phyloP scores from a whole-genome alignment of 2,113 vertebrate genomes.

The Nesogale talazaci region DNA sequence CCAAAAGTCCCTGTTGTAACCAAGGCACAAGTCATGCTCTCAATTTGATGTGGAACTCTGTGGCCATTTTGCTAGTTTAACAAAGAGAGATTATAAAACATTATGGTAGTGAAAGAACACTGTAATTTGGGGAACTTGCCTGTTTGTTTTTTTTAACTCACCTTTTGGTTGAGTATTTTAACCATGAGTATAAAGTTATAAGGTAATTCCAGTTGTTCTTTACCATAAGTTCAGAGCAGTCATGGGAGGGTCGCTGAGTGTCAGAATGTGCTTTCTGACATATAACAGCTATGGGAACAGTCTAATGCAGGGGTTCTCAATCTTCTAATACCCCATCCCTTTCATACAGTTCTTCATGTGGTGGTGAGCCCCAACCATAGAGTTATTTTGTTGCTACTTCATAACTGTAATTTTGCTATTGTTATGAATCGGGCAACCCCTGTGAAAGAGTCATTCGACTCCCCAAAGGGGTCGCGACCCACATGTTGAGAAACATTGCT shows the following conservation, averaged over 20 bases:
- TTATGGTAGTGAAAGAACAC: not conserved
- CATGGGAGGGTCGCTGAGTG: not conserved
- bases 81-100: not conserved
- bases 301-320: no score
- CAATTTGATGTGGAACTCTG: not conserved
- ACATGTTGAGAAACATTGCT: not conserved
- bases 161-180: slow-evolving; percentile 24
- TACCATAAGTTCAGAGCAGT: not conserved
- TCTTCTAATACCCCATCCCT: no score
- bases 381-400: no score
- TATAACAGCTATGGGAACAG: not conserved
- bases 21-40: not conserved
- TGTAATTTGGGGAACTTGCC: not conserved
- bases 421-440: no score
- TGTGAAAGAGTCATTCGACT: no score
- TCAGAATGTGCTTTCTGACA: not conserved
- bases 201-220: not conserved
- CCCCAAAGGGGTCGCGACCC: no score
- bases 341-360: no score
- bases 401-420: no score
- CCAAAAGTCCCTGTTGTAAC: not conserved
- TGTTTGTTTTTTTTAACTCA: not conserved
- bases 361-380: no score
- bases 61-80: not conserved
- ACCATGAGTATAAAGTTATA: not conserved